Evolutionary conservation across 1,140 invertebrate species (phyloP).

Genomic region (Brachionus angularis): DNA sequence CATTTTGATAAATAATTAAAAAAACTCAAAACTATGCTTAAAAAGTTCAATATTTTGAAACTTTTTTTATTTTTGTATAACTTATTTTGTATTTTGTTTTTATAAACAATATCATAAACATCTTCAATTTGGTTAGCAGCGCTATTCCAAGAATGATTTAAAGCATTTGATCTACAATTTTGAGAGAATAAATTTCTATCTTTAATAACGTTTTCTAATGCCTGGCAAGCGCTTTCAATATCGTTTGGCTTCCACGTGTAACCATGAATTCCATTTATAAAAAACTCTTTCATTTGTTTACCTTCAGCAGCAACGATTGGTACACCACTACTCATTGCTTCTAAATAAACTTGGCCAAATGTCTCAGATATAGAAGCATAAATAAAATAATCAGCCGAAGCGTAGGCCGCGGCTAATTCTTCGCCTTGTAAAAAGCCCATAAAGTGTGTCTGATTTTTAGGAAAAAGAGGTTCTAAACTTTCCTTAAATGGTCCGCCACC

Average conservation of each 20-base stretch:
- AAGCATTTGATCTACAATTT: slow-evolving; percentile 28
- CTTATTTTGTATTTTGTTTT: background rate
- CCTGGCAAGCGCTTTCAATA: background rate
- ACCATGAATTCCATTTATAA: slow-evolving; percentile 35
- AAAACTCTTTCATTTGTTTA: slow-evolving; percentile 44
- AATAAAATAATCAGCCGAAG: slow-evolving; percentile 42
- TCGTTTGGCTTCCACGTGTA: slow-evolving; percentile 41
- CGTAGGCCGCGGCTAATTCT: slow-evolving; percentile 32
- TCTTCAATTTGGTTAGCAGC: slow-evolving; percentile 23
- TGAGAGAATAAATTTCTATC: background rate
- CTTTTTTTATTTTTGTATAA: too few species aligned
- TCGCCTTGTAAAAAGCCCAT: slow-evolving; percentile 37
- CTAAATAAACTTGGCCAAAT: slow-evolving; percentile 45
- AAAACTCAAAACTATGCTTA: too few species aligned
- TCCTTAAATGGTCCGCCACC: slow-evolving; percentile 33
- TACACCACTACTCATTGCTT: slow-evolving; percentile 42
- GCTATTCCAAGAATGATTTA: slow-evolving; percentile 40
- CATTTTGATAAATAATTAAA: background rate
- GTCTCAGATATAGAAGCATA: slow-evolving; percentile 42
- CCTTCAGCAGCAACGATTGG: slow-evolving; percentile 33
- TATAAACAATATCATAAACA: background rate
- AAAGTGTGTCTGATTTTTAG: slow-evolving; percentile 19
- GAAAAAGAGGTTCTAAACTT: slow-evolving; percentile 34
- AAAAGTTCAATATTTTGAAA: too few species aligned
- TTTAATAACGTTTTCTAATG: slow-evolving; percentile 7